phyloP scores from a whole-genome alignment of 2,113 vertebrate genomes.

The Microcebus griseorufus region DNA sequence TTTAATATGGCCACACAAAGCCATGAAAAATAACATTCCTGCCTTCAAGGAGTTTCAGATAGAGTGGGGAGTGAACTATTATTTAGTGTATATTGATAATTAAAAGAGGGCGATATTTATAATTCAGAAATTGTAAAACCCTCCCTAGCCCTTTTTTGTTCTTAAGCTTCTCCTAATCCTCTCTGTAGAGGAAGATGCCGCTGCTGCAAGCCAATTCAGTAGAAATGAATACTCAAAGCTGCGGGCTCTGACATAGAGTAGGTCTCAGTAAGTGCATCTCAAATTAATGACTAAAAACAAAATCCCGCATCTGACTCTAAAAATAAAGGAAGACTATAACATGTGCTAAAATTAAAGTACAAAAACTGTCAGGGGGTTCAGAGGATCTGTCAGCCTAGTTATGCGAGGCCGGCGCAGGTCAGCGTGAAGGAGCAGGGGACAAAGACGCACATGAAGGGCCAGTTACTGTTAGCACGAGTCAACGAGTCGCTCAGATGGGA shows the following conservation, averaged over 20 bases:
- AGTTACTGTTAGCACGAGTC: neutral
- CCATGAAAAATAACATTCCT: neutral
- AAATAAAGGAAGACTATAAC: neutral
- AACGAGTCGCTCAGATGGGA: neutral
- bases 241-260: neutral
- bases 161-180: neutral
- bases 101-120: neutral
- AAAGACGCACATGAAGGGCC: neutral
- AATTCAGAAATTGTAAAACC: neutral
- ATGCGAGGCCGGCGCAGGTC: neutral
- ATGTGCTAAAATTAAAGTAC: neutral
- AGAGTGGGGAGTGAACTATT: neutral
- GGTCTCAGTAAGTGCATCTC: neutral
- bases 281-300: neutral
- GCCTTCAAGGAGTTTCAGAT: neutral
- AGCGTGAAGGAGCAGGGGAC: neutral
- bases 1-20: neutral
- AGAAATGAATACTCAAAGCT: neutral
- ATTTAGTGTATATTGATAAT: neutral
- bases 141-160: neutral
- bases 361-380: neutral
- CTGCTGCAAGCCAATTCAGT: neutral
- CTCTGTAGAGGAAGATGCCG: neutral
- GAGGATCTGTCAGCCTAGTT: neutral
- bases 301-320: neutral